phyloP scores from a whole-genome alignment of 2,113 vertebrate species.

The Phocoena phocoena region DNA sequence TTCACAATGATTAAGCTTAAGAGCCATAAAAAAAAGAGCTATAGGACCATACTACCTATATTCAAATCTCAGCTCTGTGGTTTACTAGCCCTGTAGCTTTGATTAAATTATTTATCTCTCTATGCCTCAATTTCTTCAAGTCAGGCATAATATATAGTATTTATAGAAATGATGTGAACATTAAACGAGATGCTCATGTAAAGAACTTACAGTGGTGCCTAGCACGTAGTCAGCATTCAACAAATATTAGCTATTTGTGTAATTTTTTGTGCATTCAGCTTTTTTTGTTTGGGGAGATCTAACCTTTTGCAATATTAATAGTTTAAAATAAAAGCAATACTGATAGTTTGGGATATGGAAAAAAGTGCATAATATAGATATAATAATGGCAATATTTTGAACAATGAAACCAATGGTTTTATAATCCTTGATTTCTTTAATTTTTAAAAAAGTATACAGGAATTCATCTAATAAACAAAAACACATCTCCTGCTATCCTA shows the following conservation, averaged over 20 bases:
- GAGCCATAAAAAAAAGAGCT: background rate
- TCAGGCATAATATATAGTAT: background rate
- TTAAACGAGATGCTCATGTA: background rate
- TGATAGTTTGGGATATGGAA: background rate
- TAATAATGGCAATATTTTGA: background rate
- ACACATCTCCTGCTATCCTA: conserved; percentile 30
- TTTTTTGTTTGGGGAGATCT: background rate
- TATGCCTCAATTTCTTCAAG: background rate
- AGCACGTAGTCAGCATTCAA: background rate
- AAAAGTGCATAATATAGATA: background rate
- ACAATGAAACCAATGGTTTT: background rate
- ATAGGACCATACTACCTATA: background rate
- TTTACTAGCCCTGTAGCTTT: background rate
- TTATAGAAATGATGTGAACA: conserved; percentile 3
- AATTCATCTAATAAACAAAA: conserved; percentile 26
- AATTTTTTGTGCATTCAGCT: background rate
- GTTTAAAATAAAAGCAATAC: background rate
- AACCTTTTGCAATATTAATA: conserved; percentile 15
- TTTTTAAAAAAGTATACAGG: background rate
- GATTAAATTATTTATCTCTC: background rate
- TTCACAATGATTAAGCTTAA: background rate
- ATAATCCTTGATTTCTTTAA: background rate
- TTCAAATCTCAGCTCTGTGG: background rate
- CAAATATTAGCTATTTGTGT: background rate
- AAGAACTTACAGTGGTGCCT: background rate